Evolutionary conservation across 2,888 invertebrate genomes (phyloP).

Genomic region (Willowsia nigromaculata): DNA sequence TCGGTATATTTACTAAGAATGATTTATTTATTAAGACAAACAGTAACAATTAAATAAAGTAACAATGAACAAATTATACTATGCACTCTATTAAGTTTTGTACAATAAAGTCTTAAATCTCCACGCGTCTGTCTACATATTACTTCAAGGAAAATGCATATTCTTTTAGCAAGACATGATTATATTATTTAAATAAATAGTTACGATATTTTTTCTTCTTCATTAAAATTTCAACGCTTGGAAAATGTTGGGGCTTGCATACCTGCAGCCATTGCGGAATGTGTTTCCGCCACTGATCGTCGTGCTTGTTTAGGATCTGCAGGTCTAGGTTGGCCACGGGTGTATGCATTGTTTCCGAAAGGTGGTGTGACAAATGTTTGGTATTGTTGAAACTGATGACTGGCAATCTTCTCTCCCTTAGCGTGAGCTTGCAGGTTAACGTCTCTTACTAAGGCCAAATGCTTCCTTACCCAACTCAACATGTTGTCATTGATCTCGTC

Average conservation of each 20-base stretch:
- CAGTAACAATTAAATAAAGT: background rate
- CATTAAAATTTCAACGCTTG: background rate
- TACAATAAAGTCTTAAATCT: conserved; percentile 60
- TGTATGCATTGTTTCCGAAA: conserved; percentile 31
- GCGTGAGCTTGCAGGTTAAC: conserved; percentile 57
- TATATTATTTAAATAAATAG: conserved; percentile 3
- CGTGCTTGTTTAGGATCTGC: conserved; percentile 63
- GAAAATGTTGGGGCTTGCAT: background rate
- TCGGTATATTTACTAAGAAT: background rate
- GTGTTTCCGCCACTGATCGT: background rate
- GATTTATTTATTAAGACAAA: background rate
- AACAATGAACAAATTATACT: background rate
- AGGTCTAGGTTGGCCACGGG: conserved; percentile 6
- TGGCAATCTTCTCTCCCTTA: conserved; percentile 58
- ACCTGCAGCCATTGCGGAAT: background rate
- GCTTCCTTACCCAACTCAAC: conserved; percentile 60
- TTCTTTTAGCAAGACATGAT: conserved; percentile 18
- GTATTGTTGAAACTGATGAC: conserved; percentile 60
- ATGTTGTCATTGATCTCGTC: conserved; percentile 70
- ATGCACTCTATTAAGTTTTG: background rate
- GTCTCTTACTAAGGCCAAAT: conserved; percentile 57
- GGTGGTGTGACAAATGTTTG: conserved; percentile 60
- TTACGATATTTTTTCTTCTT: background rate
- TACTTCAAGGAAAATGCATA: background rate
- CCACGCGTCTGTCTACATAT: conserved; percentile 34